Evolutionary conservation across 2,797 vertebrate species (phyloP), one percentile per base, ranked within the genome.

Genomic region (Nyctibius grandis): DNA sequence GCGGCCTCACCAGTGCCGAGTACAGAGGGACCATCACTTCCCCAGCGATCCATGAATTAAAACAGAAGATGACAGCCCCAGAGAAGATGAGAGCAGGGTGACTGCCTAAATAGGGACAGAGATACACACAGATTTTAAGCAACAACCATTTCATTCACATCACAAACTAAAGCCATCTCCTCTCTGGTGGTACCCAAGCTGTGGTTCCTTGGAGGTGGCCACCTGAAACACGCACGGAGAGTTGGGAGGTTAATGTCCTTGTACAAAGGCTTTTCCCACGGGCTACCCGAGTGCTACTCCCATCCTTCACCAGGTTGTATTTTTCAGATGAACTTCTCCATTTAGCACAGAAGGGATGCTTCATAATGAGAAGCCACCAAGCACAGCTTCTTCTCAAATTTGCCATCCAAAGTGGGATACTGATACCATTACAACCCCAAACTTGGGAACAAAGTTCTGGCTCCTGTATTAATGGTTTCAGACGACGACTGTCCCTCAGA

Each of bases 321-420:
- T 33, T 85, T 67, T 45, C 5, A 59, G 15, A 33, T 4, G 6
- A 51, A 21, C 3, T 22, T 45, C 67, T 33, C n/a, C 4, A 9
- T 28, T 67, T 53, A 60, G 28, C 67, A n/a, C 54, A 25, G 26
- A 25, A 54, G 5, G 28, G 33, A 34, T n/a, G 29, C 11, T 63
- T 56, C 28, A 16, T 17, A 40, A 23, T 3, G 9, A 75, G 83
- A 63, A n/a, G 12, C 10, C 54, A 45, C 25, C 26, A 63, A 38
- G 44, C 20, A 31, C 17, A 86, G 42, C 44, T 63, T 6, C 45
- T 53, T 28, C 57, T 45, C 25, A 20, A 34, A 40, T 29, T 61
- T 29, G 56, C 2, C 0, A 29, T 13, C 54, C 48, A 21, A 54
- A 54, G 16, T 0, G 3, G 0, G 0, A 44, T 23, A 53, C 10